A percentile compares a stretch with the other conserved stretches of the same genome.
phyloP scores from a whole-genome alignment of 2,113 vertebrate species.

The Hippoglossus stenolepis region DNA sequence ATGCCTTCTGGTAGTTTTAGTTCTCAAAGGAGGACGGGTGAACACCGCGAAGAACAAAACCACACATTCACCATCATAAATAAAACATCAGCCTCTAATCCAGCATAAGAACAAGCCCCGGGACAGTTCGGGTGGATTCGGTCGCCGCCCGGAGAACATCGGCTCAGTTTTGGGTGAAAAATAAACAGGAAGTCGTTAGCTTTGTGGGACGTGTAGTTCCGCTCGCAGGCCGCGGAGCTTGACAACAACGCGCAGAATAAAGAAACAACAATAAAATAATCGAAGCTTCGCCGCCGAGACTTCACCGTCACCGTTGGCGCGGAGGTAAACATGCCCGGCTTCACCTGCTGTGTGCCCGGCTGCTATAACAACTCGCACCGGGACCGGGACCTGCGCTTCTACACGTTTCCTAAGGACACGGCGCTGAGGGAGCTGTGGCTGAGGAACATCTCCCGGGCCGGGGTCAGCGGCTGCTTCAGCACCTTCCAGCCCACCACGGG shows the following conservation, averaged over 20 bases:
- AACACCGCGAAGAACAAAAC: constrained; percentile 53
- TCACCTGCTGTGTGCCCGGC: constrained; percentile 85
- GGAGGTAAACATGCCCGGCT: constrained; percentile 79
- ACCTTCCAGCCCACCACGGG: constrained; percentile 97
- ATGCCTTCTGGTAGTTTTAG: constrained; percentile 72
- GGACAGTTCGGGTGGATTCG: background rate
- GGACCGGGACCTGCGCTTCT: constrained; percentile 95
- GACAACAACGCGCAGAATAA: constrained; percentile 77
- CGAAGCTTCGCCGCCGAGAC: constrained; percentile 36
- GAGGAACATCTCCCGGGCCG: constrained; percentile 96
- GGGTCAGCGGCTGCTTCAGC: constrained; percentile 97
- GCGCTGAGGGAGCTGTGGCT: constrained; percentile 93
- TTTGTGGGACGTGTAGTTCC: constrained; percentile 93
- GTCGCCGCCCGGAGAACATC: constrained; percentile 1
- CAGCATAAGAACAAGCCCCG: background rate
- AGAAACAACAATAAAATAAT: constrained; percentile 79
- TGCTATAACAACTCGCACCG: constrained; percentile 98
- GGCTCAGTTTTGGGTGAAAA: constrained; percentile 41
- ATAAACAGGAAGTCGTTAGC: constrained; percentile 87
- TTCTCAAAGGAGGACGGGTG: constrained; percentile 47
- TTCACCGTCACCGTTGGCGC: background rate
- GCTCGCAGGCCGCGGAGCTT: constrained; percentile 81
- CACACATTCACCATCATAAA: constrained; percentile 29
- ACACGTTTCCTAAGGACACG: constrained; percentile 96
- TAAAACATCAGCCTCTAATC: constrained; percentile 4